A percentile compares a stretch with the other conserved stretches of the same genome.
Conservation (phyloP, 2,113 vertebrate genomes). For the Sprattus sprattus region DNA sequence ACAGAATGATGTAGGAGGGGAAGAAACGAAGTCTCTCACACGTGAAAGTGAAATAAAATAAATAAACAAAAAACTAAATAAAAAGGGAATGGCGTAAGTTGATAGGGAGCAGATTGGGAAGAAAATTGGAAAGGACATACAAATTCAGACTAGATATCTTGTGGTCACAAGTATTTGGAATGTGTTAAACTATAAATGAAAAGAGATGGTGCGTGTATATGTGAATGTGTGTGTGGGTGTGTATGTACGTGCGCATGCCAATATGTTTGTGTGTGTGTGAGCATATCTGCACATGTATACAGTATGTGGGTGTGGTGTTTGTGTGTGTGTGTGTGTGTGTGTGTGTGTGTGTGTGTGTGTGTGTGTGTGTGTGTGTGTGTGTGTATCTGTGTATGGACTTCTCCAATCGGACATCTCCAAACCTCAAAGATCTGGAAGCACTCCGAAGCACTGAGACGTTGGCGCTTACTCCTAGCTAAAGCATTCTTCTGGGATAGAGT, state of each 20-base stretch:
- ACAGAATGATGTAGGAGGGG: neutral
- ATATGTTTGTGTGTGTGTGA: no score
- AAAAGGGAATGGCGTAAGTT: neutral
- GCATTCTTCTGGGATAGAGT: neutral
- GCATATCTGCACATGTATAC: no score
- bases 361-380: neutral
- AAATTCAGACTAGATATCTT: neutral
- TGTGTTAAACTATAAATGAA: neutral
- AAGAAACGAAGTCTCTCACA: neutral
- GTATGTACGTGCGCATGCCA: no score
- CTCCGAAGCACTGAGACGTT: neutral
- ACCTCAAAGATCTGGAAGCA: conserved; percentile 12
- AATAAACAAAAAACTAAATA: neutral
- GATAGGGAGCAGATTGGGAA: neutral
- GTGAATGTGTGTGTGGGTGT: neutral
- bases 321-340: neutral
- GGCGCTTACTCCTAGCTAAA: neutral
- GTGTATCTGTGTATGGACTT: neutral
- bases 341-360: neutral
- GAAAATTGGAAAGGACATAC: conserved; percentile 2
- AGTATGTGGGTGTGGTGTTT: neutral
- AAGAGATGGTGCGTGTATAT: neutral
- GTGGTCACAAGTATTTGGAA: neutral
- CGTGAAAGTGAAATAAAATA: neutral
- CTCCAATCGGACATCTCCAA: neutral